A percentile compares a stretch with the other conserved stretches of the same genome.
phyloP scores from a whole-genome alignment of 2,113 vertebrate species.

The Danio rerio region GRCz12tu NC_133189.1:30195501-30196000 shows the following conservation, averaged over 20 bases:
- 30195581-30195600: constrained; percentile 24
- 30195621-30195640: constrained; percentile 33
- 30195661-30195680: constrained; percentile 16
- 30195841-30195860: neutral
- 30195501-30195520: neutral
- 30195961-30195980: neutral
- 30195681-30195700: neutral
- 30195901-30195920: neutral
- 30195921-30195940: neutral
- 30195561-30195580: constrained; percentile 1
- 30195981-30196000: neutral
- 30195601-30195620: neutral
- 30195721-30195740: constrained; percentile 34
- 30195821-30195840: constrained; percentile 1
- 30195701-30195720: constrained; percentile 36
- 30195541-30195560: neutral
- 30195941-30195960: neutral
- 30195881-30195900: constrained; percentile 12
- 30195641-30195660: neutral
- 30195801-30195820: constrained; percentile 18
- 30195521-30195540: constrained; percentile 25
- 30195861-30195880: neutral
- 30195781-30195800: constrained; percentile 20
- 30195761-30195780: constrained; percentile 38
- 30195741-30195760: constrained; percentile 19